These are phyloP conservation scores for Tyrannus savana DNA, from an alignment of 2,113 vertebrate species.

Conservation along the genomic window DNA sequence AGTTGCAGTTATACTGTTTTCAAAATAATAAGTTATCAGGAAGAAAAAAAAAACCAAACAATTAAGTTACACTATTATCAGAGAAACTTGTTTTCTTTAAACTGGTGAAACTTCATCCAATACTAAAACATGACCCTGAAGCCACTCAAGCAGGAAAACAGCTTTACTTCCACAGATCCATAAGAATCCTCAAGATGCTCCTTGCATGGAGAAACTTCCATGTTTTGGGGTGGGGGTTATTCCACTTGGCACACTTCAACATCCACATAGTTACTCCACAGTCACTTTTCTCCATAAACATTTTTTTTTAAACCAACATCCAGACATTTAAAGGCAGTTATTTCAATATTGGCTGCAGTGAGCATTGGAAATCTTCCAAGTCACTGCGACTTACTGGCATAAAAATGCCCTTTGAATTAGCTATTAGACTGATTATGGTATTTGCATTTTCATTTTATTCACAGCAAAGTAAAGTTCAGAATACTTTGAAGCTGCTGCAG, in stretches of 20 bases:
- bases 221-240: not conserved
- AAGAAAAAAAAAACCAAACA: not conserved
- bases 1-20: not conserved
- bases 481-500: not conserved
- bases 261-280: not conserved
- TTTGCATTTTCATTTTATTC: slow-evolving; percentile 22
- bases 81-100: not conserved
- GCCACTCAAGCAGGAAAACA: accelerated
- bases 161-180: not conserved
- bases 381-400: not conserved
- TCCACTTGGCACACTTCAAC: not conserved
- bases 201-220: not conserved
- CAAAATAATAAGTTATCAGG: not conserved
- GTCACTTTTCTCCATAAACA: not conserved
- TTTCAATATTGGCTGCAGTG: not conserved
- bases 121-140: not conserved
- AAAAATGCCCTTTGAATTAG: not conserved
- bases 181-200: not conserved
- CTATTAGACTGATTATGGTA: not conserved
- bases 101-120: not conserved
- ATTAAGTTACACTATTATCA: not conserved
- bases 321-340: not conserved
- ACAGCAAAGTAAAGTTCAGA: slow-evolving; percentile 2
- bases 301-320: not conserved
- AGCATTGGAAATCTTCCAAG: not conserved